These are phyloP conservation scores for Pammene fasciana DNA, from an alignment of 2,888 invertebrate species.

Conservation along the genomic window DNA sequence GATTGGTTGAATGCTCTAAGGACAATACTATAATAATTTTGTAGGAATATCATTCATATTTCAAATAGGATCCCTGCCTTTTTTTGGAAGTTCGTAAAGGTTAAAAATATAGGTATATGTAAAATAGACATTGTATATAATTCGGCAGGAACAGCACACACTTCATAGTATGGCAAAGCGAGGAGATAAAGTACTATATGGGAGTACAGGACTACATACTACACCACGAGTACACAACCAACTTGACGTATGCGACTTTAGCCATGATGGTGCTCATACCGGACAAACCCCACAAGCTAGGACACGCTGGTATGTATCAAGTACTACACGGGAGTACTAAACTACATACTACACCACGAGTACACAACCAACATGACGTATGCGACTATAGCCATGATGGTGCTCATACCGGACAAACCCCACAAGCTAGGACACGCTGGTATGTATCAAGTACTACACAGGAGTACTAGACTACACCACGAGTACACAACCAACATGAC, in stretches of 20 bases:
- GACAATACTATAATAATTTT: too few relatives aligned
- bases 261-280: slow-evolving; percentile 58
- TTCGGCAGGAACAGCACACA: slow-evolving; percentile 63
- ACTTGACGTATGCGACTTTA: slow-evolving; percentile 56
- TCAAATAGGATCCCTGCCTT: too few relatives aligned
- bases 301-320: slow-evolving; percentile 51
- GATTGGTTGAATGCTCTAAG: too few relatives aligned
- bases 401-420: slow-evolving; percentile 50
- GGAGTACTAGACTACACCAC: slow-evolving; percentile 61
- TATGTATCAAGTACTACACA: slow-evolving; percentile 53
- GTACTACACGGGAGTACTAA: slow-evolving; percentile 55
- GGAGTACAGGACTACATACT: slow-evolving; percentile 60
- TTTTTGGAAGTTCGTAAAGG: too few relatives aligned
- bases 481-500: slow-evolving; percentile 56
- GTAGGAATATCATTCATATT: too few relatives aligned
- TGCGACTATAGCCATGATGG: slow-evolving; percentile 62
- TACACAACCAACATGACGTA: slow-evolving; percentile 52
- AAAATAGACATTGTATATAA: slow-evolving; percentile 25
- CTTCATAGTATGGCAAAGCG: slow-evolving; percentile 59
- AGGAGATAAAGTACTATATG: slow-evolving; percentile 51
- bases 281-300: slow-evolving; percentile 46
- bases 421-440: slow-evolving; percentile 47
- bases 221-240: slow-evolving; percentile 59
- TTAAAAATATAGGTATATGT: too few relatives aligned
- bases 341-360: slow-evolving; percentile 64